These are phyloP conservation scores for Chrysomallon squamiferum DNA, from an alignment of 1,140 invertebrate genomes.

Conservation along the genomic window DNA sequence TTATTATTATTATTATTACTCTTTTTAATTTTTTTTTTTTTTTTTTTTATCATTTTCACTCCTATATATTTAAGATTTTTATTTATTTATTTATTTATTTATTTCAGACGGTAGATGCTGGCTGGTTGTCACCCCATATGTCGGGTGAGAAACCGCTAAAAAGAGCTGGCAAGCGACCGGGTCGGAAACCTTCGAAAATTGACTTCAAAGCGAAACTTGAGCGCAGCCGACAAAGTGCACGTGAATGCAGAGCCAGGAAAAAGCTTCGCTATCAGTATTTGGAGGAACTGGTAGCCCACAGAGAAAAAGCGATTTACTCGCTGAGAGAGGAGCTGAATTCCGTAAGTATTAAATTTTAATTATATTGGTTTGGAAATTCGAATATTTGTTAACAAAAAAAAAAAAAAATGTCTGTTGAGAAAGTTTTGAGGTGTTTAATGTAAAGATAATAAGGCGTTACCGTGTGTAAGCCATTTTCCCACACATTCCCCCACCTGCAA, in stretches of 20 bases:
- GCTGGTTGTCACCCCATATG: conserved; percentile 25
- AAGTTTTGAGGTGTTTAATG: too few species aligned
- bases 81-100: conserved; percentile 5
- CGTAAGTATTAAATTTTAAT: conserved; percentile 68
- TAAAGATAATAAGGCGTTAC: too few species aligned
- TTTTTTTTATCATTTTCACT: not conserved
- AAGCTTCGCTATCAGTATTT: conserved; percentile 95
- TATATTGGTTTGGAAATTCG: not conserved
- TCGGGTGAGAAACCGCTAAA: conserved; percentile 32
- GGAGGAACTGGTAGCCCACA: conserved; percentile 90
- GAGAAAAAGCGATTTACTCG: conserved; percentile 91
- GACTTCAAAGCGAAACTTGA: conserved; percentile 96
- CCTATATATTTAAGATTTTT: not conserved
- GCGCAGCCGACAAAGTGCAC: conserved; percentile 92
- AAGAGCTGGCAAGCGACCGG: conserved; percentile 71
- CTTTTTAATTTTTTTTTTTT: not conserved
- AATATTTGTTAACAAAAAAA: conserved; percentile 1
- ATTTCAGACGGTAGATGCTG: conserved; percentile 52
- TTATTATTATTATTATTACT: not conserved
- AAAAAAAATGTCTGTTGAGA: not conserved
- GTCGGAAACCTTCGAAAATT: conserved; percentile 88
- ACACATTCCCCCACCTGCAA: too few species aligned
- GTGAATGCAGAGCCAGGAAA: conserved; percentile 95
- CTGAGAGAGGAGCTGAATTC: conserved; percentile 89
- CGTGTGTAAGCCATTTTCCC: too few species aligned